Evolutionary conservation across 2,888 invertebrate genomes (phyloP), one percentile per base, ranked within the genome.

Genomic region (Drosophila nr. perissopoda): DNA sequence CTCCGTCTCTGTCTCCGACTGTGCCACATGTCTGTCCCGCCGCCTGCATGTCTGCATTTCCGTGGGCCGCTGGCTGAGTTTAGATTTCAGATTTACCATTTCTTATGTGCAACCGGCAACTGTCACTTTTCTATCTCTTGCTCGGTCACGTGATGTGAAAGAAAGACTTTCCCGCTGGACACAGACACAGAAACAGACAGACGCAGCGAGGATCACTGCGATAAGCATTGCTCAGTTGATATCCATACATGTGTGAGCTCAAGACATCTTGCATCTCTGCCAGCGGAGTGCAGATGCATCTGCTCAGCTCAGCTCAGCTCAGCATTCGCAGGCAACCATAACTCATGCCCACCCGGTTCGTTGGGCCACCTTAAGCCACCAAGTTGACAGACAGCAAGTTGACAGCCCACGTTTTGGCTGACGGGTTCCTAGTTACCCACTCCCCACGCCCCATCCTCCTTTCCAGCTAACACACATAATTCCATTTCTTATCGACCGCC

Each of bases 381-480:
- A 78, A 74, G 78, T 83, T 86, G 88, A 80, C 86, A 76, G 88
- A 83, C 78, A 78, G 78, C 84, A 88, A 88, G 88, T 80, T 78
- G 78, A 86, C 81, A 88, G 87, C 83, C 74, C 78, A 74, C 74
- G 68, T 75, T 83, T 75, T 57, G 56, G 59, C 42, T 49, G 56
- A 54, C 42, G 49, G 56, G 59, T 67, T 70, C 59, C 64, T 63
- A 51, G 52, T 53, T 45, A 33, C 54, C 61, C 60, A 38, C 27
- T 21, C 29, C n/a, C 59, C 45, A 18, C 49, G n/a, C 31, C 13
- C 8, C 34, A 4, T 40, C 21, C 27, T 49, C 45, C 38, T 25
- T 8, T 25, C 53, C 48, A 42, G n/a, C n/a, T 68, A 65, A 25
- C 25, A 52, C 33, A 57, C 57, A 75, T 76, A 79, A 84, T 86